A percentile compares a stretch with the other conserved stretches of the same genome.
Conservation (phyloP, 2,797 vertebrate genomes). For the Fistularia commersonii region DNA sequence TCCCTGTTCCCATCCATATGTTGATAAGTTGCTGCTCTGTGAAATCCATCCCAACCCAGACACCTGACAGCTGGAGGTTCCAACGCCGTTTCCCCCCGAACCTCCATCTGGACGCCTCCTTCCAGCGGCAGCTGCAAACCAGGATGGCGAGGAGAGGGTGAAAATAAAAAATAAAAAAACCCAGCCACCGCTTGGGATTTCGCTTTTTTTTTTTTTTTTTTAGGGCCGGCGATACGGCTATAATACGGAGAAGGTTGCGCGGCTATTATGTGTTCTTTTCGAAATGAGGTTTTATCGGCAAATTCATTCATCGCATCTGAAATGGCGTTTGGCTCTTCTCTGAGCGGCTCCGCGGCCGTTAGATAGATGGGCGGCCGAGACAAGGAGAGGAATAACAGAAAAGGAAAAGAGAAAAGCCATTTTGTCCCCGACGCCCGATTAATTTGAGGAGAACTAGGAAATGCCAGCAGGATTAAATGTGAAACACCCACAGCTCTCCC, state of each 20-base stretch:
- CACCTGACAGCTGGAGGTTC: slow-evolving; percentile 65
- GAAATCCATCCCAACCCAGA: slow-evolving; percentile 69
- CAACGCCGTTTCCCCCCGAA: slow-evolving; percentile 42
- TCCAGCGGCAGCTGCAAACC: slow-evolving; percentile 40
- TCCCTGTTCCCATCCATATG: slow-evolving; percentile 68
- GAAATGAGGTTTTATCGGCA: too few relatives aligned
- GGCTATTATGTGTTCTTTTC: too few relatives aligned
- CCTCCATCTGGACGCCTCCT: slow-evolving; percentile 61
- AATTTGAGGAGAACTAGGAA: slow-evolving; percentile 75
- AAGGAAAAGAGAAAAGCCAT: slow-evolving; percentile 58
- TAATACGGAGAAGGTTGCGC: too few relatives aligned
- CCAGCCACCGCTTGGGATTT: background rate
- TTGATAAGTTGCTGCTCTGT: slow-evolving; percentile 73
- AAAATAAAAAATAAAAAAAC: slow-evolving; percentile 10
- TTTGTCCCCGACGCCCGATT: slow-evolving; percentile 75
- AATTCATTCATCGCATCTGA: background rate
- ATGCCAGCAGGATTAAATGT: slow-evolving; percentile 77
- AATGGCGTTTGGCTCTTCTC: slow-evolving; percentile 28
- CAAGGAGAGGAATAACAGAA: slow-evolving; percentile 43
- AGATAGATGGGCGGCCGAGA: slow-evolving; percentile 54
- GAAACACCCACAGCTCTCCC: slow-evolving; percentile 60
- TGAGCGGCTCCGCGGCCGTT: slow-evolving; percentile 49
- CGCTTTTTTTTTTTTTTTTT: background rate
- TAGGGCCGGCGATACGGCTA: slow-evolving; percentile 11
- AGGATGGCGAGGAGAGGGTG: slow-evolving; percentile 26